Base-by-base conservation (phyloP, 1,140 invertebrate genomes). In the Drosophila takahashii region DNA sequence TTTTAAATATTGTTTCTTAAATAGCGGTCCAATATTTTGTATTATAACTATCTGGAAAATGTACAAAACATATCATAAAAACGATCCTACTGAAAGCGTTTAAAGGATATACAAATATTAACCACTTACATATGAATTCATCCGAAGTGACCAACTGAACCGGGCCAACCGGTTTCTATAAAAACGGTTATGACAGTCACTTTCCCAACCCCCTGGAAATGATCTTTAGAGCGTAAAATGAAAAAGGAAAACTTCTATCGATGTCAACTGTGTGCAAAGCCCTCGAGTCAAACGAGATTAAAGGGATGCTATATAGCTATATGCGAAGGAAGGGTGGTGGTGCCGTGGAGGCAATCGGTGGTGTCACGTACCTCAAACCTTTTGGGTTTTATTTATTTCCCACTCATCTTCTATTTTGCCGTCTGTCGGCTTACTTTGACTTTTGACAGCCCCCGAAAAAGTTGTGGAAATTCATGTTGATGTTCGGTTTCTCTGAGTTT, bases 381-480 rank as follows among this genome's bases (percentile, higher is more conserved):
- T 52, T 56, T 57, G 36, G 37, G 39, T 72, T 53, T 70, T 69
- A 69, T 69, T 70, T 70, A 69, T 56, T 69, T 69, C 29, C 47
- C 61, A 53, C 48, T 53, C 32, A 26, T 44, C 64, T 47, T 69
- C 50, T 54, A 67, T 70, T 67, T 70, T 67, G 66, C 66, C 62
- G 66, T 69, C 74, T 60, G 83, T 87, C 79, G 78, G 83, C 78
- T 86, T 86, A 86, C 60, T 76, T 76, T 83, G 79, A 87, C 83
- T 87, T 87, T 83, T 87, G 83, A 87, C 83, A 87, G 79, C 57
- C 53, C 44, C 34, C 66, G 8, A n/a, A 47, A 67, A 86, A 77
- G 62, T 86, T 85, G 73, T 85, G 77, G 67, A 77, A 81, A 67
- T 81, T 75, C 75, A 72, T 81, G 78, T 51, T 61, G 59, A 54